Percentiles rank a stretch among this genome's conserved stretches.
phyloP scores from a whole-genome alignment of 1,140 invertebrate genomes.

The Drosophila insularis region DNA sequence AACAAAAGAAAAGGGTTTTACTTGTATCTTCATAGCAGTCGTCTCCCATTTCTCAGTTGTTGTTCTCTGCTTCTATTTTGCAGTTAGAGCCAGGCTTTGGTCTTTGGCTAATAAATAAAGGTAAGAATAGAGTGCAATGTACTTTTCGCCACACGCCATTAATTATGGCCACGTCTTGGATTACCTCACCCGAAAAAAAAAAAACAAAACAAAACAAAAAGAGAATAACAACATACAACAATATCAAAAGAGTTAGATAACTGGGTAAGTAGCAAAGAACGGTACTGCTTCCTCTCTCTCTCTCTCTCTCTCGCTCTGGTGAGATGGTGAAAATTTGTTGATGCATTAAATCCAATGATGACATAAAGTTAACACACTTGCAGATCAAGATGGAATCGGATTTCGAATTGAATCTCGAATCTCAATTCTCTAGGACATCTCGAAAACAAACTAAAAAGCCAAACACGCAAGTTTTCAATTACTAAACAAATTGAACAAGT shows the following conservation, averaged over 20 bases:
- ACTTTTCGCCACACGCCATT: slow-evolving; percentile 78
- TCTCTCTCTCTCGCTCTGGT: slow-evolving; percentile 7
- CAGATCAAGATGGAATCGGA: not conserved
- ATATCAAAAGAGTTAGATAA: slow-evolving; percentile 37
- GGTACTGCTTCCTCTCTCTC: slow-evolving; percentile 26
- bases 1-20: slow-evolving; percentile 47
- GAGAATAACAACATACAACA: too few species aligned
- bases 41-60: slow-evolving; percentile 23
- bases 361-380: slow-evolving; percentile 44
- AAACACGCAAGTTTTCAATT: not conserved
- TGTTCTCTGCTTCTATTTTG: slow-evolving; percentile 42
- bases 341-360: slow-evolving; percentile 73
- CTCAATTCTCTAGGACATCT: slow-evolving; percentile 5
- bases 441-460: not conserved
- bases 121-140: slow-evolving; percentile 64
- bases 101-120: slow-evolving; percentile 36
- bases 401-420: not conserved
- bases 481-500: slow-evolving; percentile 58
- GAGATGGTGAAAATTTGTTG: slow-evolving; percentile 51
- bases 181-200: slow-evolving; percentile 42
- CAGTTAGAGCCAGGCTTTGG: slow-evolving; percentile 57
- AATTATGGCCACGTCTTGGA: slow-evolving; percentile 60
- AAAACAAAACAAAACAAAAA: not conserved
- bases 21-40: slow-evolving; percentile 12
- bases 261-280: slow-evolving; percentile 50